Base-by-base conservation (phyloP, 2,113 vertebrate species). In the Peromyscus polionotus region DNA sequence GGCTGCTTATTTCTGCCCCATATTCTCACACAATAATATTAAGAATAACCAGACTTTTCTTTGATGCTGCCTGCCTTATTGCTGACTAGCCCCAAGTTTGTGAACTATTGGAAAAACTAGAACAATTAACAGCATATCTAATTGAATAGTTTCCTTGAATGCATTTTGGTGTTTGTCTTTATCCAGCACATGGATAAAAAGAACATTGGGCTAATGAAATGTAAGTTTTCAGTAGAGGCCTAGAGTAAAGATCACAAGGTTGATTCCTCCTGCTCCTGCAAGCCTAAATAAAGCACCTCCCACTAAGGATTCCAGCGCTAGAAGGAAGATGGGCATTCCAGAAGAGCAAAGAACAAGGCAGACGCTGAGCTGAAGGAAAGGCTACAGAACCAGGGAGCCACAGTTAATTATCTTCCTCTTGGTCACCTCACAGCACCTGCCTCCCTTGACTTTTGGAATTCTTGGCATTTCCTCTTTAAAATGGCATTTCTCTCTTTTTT, bases 171-270 rank as follows among this genome's bases (percentile, higher is more conserved):
- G 9, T 75, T 70, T 67, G 54, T 70, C 83, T 85, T 93, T 51
- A 93, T n/a, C 42, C 51, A 89, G 51, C 51, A 28, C 36, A 91
- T 73, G 31, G 88, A 88, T 61, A 80, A 83, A 95, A 93, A 85
- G 68, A 90, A 93, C 76, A 90, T 4, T 45, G 13, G n/a, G 16
- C n/a, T 24, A 73, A 45, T 93, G 75, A 90, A 77, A 73, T 73
- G 2, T 54, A 45, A 59, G 39, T 51, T 36, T 61, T 4, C 17
- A n/a, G 70, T 54, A 8, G 28, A 81, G 73, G 79, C 22, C 20
- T 17, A 68, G 22, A 61, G 68, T 63, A 16, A 87, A 72, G 31
- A 28, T 77, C 36, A 16, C 61, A 63, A 9, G 7, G 51, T 80
- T 90, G 24, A 14, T 80, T 57, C 80, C 77, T 57, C 65, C 7